phyloP scores from a whole-genome alignment of 2,888 invertebrate species.

The Ryuthela nishihirai region DNA sequence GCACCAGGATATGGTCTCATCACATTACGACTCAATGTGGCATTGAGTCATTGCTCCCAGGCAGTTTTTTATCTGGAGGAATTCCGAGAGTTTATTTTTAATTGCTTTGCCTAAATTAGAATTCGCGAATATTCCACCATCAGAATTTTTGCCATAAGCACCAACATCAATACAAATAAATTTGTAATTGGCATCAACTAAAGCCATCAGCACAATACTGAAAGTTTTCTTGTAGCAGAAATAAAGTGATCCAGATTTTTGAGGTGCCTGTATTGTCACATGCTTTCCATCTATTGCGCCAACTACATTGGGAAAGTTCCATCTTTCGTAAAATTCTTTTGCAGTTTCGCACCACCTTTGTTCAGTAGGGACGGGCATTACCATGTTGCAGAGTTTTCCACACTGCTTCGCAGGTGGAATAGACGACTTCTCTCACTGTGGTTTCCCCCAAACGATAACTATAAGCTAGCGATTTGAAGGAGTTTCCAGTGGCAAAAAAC shows the following conservation, averaged over 20 bases:
- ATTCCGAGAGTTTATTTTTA: not conserved
- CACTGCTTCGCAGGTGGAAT: too few species aligned
- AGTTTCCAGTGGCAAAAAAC: too few species aligned
- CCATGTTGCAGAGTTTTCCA: too few species aligned
- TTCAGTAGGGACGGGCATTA: too few species aligned
- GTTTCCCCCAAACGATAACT: too few species aligned
- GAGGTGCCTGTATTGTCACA: slow-evolving; percentile 36
- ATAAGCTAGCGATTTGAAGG: too few species aligned
- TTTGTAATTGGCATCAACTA: slow-evolving; percentile 41
- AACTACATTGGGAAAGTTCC: slow-evolving; percentile 1
- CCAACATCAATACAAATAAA: slow-evolving; percentile 43
- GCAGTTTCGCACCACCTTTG: too few species aligned
- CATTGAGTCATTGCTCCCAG: not conserved
- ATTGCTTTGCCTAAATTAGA: slow-evolving; percentile 2
- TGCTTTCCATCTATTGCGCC: slow-evolving; percentile 43
- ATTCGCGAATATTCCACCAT: slow-evolving; percentile 34
- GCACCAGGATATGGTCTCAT: slow-evolving; percentile 5
- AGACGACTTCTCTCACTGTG: too few species aligned
- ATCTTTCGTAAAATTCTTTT: not conserved
- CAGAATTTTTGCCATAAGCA: slow-evolving; percentile 40
- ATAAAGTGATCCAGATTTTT: slow-evolving; percentile 33
- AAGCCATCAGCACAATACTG: slow-evolving; percentile 38
- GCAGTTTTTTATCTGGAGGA: not conserved
- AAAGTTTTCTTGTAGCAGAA: slow-evolving; percentile 41
- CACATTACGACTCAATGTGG: slow-evolving; percentile 1